Evolutionary conservation across 2,888 invertebrate genomes (phyloP).

Genomic region (Bibio marci): DNA sequence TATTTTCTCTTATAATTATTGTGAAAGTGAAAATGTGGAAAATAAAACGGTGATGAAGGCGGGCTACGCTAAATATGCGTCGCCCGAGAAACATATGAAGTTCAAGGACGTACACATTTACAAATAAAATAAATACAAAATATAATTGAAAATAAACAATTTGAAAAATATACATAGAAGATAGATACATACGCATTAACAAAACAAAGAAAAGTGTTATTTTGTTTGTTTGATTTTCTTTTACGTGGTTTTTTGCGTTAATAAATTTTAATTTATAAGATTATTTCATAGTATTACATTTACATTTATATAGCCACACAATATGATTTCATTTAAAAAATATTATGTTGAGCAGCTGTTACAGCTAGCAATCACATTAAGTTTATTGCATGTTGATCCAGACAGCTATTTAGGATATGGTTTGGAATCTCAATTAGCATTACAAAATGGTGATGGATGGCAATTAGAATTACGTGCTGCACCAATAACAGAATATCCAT

Average conservation of each 20-base stretch:
- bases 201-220: too few species aligned
- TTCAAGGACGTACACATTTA: conserved; percentile 6
- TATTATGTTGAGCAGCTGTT: conserved; percentile 66
- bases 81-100: conserved; percentile 7
- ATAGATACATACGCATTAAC: too few species aligned
- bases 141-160: too few species aligned
- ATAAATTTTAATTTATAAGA: neutral
- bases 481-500: conserved; percentile 25
- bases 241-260: neutral
- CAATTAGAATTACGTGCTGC: conserved; percentile 26
- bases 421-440: conserved; percentile 24
- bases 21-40: conserved; percentile 5
- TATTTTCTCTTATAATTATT: neutral
- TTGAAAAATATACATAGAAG: too few species aligned
- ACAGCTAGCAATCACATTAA: conserved; percentile 62
- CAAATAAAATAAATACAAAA: too few species aligned
- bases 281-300: too few species aligned
- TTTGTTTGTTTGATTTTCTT: too few species aligned
- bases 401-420: conserved; percentile 47
- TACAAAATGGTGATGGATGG: conserved; percentile 22
- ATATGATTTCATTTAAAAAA: conserved; percentile 69
- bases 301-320: conserved; percentile 6
- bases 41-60: conserved; percentile 6
- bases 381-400: conserved; percentile 61
- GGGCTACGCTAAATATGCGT: conserved; percentile 9